Conservation (phyloP, 2,888 invertebrate genomes). For the Cabera pusaria region DNA sequence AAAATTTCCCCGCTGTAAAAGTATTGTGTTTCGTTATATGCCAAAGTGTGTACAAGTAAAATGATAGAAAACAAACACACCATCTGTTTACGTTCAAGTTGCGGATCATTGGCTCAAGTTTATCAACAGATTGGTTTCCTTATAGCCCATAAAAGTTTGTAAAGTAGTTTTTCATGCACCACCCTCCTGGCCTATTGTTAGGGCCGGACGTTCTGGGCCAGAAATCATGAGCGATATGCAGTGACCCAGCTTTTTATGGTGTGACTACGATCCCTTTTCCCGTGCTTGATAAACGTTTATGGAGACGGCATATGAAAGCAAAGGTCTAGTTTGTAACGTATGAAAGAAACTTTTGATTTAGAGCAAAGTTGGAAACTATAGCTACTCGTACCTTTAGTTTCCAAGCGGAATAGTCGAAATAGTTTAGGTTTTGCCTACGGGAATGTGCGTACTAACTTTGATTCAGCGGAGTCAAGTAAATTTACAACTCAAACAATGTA, state of each 20-base stretch:
- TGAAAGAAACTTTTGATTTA: too few relatives aligned
- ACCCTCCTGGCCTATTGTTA: slow-evolving; percentile 10
- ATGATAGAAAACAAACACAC: background rate
- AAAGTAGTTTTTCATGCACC: background rate
- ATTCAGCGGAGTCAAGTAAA: too few relatives aligned
- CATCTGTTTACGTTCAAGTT: background rate
- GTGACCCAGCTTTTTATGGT: slow-evolving; percentile 31
- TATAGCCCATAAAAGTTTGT: slow-evolving; percentile 1
- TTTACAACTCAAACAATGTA: too few relatives aligned
- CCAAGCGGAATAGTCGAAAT: too few relatives aligned
- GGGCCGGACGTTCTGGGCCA: slow-evolving; percentile 17
- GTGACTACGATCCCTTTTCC: slow-evolving; percentile 16
- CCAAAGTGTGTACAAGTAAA: too few relatives aligned
- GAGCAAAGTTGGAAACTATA: too few relatives aligned
- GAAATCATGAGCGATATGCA: slow-evolving; percentile 30
- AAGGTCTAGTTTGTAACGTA: slow-evolving; percentile 5
- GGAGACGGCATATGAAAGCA: slow-evolving; percentile 13
- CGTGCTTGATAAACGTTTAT: slow-evolving; percentile 21
- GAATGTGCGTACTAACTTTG: too few relatives aligned
- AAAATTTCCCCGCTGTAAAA: too few relatives aligned
- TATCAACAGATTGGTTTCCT: slow-evolving; percentile 1
- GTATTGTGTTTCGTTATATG: too few relatives aligned
- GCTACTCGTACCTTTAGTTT: too few relatives aligned
- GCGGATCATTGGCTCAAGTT: background rate
- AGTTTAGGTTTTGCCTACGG: too few relatives aligned